Evolutionary conservation across 2,888 invertebrate species (phyloP), one percentile per base, ranked within the genome.

Genomic region (Melieria omissa): DNA sequence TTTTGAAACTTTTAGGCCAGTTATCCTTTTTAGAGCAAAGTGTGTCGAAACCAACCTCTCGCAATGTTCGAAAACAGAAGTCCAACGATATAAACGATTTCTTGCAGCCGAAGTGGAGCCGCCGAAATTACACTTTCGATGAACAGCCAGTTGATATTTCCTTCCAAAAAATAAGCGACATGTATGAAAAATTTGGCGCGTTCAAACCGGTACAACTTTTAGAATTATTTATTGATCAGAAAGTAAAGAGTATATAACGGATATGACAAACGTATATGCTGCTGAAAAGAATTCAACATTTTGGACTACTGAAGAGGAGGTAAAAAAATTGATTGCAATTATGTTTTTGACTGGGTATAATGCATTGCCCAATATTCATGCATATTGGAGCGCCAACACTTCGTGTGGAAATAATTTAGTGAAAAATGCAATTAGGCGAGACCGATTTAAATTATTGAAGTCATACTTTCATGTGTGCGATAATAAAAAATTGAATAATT

Each of bases 291-390:
- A 55, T 65, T n/a, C 55, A 8, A 45, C 29, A 58, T 58, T 58
- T 58, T 58, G 1, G 12, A 58, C 29, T 9, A 58, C 58, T 10
- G 42, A 41, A 58, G 58, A 58, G 45, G 65, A 65, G 42, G n/a
- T 65, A 12, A 46, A 61, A 54, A 47, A 12, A 9, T 69, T 69
- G 44, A 44, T 62, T 41, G 69, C 54, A 14, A 9, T 62, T 49
- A 54, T 69, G 69, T 69, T 54, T 52, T 54, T 55, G 44, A 62
- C 69, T 44, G 62, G 69, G 29, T 64, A 64, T 52, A 62, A 64
- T 41, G 66, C 66, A 47, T 72, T 72, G 67, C 63, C 71, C 61
- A 54, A 72, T 68, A 67, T 64, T 45, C 72, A 46, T n/a, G 49
- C 44, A 60, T 72, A 64, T 62, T 67, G 71, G 58, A 63, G 62